Base-by-base conservation (phyloP, 2,113 vertebrate species). In the Coracopsis vasa region DNA sequence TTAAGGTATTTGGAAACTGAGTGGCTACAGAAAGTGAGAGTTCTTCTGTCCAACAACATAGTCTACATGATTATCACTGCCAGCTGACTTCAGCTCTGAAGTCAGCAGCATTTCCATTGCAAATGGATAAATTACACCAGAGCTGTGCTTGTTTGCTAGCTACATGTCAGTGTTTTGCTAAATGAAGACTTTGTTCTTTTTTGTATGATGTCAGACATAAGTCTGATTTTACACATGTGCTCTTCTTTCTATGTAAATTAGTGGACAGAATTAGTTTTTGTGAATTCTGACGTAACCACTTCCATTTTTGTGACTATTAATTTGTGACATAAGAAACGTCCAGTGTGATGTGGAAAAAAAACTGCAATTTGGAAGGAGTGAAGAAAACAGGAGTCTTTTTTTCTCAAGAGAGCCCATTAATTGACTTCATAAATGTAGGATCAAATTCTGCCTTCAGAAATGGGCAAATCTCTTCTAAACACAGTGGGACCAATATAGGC, bases 91-190 rank as follows among this genome's bases (percentile, higher is more conserved):
- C 3, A 2, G 19, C 44, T 84, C 50, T 84, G 39, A n/a, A 51
- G 86, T 92, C 77, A 83, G 75, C 75, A 93, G 33, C 72, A 75
- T 44, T 47, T 86, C 64, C 48, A n/a, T 31, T 85, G 83, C 56
- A 94, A 83, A 70, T 39, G 80, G 62, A 66, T 78, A 74, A 83
- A 74, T 71, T 92, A 50, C 42, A 65, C 24, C 75, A 75, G 94
- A 88, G 88, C 65, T 94, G n/a, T 67, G n/a, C 92, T 94, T 94
- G 37, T 85, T 86, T 91, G 80, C 94, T 94, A 96, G 95, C 95
- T 96, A 92, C 95, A 75, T 96, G 66, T 91, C 96, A 91, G 94
- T 96, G 95, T 96, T 96, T 95, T 94, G 91, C 91, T 80, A 94
- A 69, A 61, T 91, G 86, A 81, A 73, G 69, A 19, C n/a, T 94